Conservation (phyloP, 1,140 invertebrate species). For the Samia ricini region DNA sequence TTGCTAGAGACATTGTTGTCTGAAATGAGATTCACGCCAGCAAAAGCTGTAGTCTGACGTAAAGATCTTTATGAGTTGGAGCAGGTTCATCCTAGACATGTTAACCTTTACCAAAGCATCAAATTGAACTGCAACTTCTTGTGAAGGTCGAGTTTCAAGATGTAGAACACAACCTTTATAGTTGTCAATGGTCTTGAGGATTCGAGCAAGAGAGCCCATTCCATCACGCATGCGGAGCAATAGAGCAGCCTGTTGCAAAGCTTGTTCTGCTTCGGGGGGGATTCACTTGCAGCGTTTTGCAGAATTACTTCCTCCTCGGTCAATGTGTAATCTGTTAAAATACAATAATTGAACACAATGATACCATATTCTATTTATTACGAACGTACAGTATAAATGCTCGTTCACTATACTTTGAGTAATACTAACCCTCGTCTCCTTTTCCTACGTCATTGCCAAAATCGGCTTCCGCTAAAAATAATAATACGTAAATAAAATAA, state of each 20-base stretch:
- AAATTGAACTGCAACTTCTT: conserved; percentile 84
- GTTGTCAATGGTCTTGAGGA: conserved; percentile 95
- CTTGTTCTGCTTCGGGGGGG: conserved; percentile 85
- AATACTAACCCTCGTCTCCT: conserved; percentile 54
- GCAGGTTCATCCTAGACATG: conserved; percentile 87
- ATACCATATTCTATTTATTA: background rate
- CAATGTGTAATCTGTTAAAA: conserved; percentile 78
- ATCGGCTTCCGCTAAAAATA: conserved; percentile 59
- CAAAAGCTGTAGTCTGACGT: conserved; percentile 88
- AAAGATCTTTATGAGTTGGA: conserved; percentile 90
- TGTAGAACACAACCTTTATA: conserved; percentile 92
- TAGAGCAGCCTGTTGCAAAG: conserved; percentile 86
- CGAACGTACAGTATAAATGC: background rate
- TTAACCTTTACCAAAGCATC: conserved; percentile 93
- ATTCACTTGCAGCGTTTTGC: conserved; percentile 86
- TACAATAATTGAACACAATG: background rate
- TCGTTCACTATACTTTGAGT: background rate
- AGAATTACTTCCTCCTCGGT: conserved; percentile 94
- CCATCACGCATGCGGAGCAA: conserved; percentile 92
- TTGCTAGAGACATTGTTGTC: conserved; percentile 92
- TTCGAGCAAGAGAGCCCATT: conserved; percentile 89
- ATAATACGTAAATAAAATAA: conserved; percentile 46
- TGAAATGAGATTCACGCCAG: conserved; percentile 86
- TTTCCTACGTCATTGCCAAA: conserved; percentile 47
- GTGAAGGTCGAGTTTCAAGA: conserved; percentile 91